Base-by-base conservation (phyloP, 2,888 invertebrate species). In the Clivina fossor region DNA sequence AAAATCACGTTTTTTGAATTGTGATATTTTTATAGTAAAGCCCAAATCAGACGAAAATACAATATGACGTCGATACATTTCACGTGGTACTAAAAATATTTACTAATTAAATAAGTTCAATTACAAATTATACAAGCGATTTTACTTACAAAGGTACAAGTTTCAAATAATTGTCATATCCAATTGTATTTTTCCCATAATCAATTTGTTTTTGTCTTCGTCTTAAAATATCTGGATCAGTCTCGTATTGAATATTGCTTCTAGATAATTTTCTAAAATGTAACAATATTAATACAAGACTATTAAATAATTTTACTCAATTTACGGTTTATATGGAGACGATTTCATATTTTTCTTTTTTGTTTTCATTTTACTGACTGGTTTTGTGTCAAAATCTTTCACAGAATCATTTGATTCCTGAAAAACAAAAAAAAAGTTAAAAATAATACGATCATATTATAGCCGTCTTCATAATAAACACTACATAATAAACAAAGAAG, bases 201-300 rank as follows among this genome's bases (percentile, higher is more conserved):
- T 94, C 93, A 66, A 96, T 89, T 75, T 94, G 93, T 73, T 95
- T 95, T 69, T 94, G 93, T 35, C 95, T 79, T 59, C 95, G 81
- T 32, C 80, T 76, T 56, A 96, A 74, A 18, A 88, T 72, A 2
- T 68, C 75, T 11, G 84, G 80, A 75, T 95, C 90, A 4, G 81
- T 83, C 74, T 94, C 94, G 22, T 76, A 66, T 62, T 81, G n/a
- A n/a, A n/a, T n/a, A n/a, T n/a, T n/a, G n/a, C n/a, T n/a, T n/a
- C n/a, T n/a, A n/a, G n/a, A n/a, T n/a, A 28, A n/a, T 60, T 44
- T 59, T 62, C 54, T 49, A 56, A 13, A 40, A 60, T 61, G 50
- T 26, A 49, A 33, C 56, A 59, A 19, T 53, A 57, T 40, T 7
- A 48, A 44, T n/a, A n/a, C n/a, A n/a, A n/a, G n/a, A n/a, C n/a